Evolutionary conservation across 2,113 vertebrate genomes (phyloP).

Genomic region (Petrocephalus zakoni): DNA sequence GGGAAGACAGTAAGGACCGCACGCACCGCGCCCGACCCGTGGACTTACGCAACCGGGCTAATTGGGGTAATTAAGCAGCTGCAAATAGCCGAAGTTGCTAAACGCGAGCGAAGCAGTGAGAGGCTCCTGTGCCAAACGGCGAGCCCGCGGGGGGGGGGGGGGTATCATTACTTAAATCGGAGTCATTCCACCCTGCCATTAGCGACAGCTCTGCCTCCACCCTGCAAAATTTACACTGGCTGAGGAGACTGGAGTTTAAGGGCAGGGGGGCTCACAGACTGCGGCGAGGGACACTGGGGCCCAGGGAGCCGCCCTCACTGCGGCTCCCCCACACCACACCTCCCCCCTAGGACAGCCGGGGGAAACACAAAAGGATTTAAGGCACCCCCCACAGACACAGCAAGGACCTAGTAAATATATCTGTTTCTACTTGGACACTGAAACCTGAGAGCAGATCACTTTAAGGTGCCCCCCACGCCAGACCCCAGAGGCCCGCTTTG

Average conservation of each 20-base stretch:
- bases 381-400: slow-evolving; percentile 51
- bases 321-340: neutral
- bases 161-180: slow-evolving; percentile 60
- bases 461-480: neutral
- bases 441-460: neutral
- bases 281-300: slow-evolving; percentile 52
- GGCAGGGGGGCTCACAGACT: slow-evolving; percentile 64
- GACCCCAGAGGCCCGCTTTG: neutral
- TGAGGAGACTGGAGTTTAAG: slow-evolving; percentile 58
- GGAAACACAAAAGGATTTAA: slow-evolving; percentile 64
- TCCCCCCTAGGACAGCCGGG: slow-evolving; percentile 53
- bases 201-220: slow-evolving; percentile 67
- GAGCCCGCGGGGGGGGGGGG: slow-evolving; percentile 31
- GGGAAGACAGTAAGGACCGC: neutral
- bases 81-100: slow-evolving; percentile 14
- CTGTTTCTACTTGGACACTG: slow-evolving; percentile 31
- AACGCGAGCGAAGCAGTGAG: slow-evolving; percentile 25
- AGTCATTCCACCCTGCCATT: slow-evolving; percentile 88
- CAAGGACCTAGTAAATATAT: slow-evolving; percentile 43
- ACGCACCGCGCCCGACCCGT: neutral
- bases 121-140: slow-evolving; percentile 13
- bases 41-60: neutral
- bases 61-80: neutral
- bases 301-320: slow-evolving; percentile 30
- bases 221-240: slow-evolving; percentile 77